These are phyloP conservation scores for Petrosia ficiformis DNA, from an alignment of 37 sponge, comb jelly and placozoan genomes.

Conservation along the genomic window DNA sequence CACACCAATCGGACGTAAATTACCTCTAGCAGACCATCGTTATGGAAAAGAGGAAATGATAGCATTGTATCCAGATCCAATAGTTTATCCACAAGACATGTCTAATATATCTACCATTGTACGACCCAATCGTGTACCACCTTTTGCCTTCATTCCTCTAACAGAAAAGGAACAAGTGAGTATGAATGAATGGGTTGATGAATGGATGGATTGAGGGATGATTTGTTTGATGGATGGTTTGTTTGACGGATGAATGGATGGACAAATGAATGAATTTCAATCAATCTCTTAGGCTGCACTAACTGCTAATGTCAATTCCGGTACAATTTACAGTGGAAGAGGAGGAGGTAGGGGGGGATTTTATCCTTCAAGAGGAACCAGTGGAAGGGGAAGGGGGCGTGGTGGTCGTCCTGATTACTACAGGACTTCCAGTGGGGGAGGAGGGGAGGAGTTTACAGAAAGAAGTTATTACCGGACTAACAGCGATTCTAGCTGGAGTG, in stretches of 20 bases:
- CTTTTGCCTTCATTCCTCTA: slow-evolving; percentile 69
- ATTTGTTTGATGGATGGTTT: too few relatives aligned
- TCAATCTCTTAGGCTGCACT: background rate
- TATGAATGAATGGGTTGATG: too few relatives aligned
- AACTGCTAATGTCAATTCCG: slow-evolving; percentile 3
- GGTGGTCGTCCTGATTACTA: background rate
- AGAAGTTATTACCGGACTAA: background rate
- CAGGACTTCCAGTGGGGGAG: background rate
- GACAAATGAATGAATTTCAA: background rate
- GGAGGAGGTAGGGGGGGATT: background rate
- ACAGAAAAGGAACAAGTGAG: slow-evolving; percentile 78
- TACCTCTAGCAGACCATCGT: slow-evolving; percentile 65
- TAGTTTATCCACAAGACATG: slow-evolving; percentile 16
- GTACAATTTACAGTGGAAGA: background rate
- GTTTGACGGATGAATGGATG: too few relatives aligned
- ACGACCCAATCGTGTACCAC: slow-evolving; percentile 5
- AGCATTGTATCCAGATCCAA: slow-evolving; percentile 33
- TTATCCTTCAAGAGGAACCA: background rate
- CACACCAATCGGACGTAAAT: slow-evolving; percentile 7
- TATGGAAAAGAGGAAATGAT: slow-evolving; percentile 81
- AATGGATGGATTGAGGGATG: too few relatives aligned
- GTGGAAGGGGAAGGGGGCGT: background rate
- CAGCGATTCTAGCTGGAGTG: background rate
- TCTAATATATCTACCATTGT: slow-evolving; percentile 16
- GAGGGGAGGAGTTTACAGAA: background rate